Conservation (phyloP, 2,797 vertebrate species). For the Epinephelus malabaricus region DNA sequence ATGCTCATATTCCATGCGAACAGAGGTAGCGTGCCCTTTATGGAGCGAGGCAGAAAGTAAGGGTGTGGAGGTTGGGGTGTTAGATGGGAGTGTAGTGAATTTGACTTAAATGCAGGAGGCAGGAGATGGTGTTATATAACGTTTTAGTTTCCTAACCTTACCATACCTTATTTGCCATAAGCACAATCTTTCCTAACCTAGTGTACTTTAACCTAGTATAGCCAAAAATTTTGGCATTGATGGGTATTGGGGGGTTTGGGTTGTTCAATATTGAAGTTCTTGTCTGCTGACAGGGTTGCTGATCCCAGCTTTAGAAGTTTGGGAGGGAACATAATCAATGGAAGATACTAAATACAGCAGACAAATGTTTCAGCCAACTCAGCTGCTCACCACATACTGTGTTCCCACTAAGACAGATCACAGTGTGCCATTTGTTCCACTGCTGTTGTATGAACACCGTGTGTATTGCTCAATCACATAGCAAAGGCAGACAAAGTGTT, state of each 20-base stretch:
- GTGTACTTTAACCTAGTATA: no score
- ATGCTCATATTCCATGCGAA: neutral
- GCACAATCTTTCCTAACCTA: no score
- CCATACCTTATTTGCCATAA: no score
- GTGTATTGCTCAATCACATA: conserved; percentile 34
- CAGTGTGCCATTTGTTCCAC: conserved; percentile 34
- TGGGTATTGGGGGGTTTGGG: neutral
- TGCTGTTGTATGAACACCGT: conserved; percentile 13
- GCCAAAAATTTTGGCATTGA: neutral
- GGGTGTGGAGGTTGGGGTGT: neutral
- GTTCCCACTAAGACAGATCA: conserved; percentile 50
- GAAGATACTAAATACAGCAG: conserved; percentile 7
- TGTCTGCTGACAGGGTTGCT: neutral
- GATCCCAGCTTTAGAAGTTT: neutral
- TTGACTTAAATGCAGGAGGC: neutral
- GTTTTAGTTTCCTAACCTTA: neutral
- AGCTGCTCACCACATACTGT: conserved; percentile 28
- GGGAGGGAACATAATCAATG: neutral
- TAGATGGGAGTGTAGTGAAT: neutral
- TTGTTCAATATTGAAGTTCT: neutral
- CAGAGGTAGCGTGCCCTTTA: neutral
- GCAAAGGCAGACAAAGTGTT: conserved; percentile 62
- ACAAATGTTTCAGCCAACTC: neutral
- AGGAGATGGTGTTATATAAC: no score
- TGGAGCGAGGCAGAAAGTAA: neutral